phyloP scores from a whole-genome alignment of 2,888 invertebrate genomes.

The Brenthis ino region DNA sequence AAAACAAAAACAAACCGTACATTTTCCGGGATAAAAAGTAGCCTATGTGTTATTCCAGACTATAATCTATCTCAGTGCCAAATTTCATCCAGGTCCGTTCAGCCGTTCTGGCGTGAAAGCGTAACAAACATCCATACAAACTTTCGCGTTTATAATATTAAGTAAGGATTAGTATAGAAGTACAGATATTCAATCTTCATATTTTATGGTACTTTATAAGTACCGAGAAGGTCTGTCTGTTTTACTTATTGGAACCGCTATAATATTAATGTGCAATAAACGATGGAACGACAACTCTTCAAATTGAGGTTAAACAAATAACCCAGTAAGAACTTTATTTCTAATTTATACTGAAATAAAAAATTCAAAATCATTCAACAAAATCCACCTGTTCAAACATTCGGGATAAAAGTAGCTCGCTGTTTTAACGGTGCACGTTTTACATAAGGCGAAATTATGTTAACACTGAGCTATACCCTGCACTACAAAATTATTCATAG shows the following conservation, averaged over 20 bases:
- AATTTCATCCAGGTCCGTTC: no score
- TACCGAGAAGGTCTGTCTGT: not conserved
- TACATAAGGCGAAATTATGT: constrained; percentile 15
- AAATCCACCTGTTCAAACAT: not conserved
- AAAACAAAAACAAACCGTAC: no score
- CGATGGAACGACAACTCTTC: not conserved
- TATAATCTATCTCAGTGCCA: no score
- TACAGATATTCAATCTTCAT: not conserved
- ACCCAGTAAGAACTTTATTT: not conserved
- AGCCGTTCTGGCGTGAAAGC: no score
- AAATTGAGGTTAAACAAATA: constrained; percentile 4
- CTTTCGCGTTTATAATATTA: no score
- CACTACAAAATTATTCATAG: constrained; percentile 6
- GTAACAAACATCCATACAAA: no score
- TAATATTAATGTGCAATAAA: constrained; percentile 1
- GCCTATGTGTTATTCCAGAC: no score
- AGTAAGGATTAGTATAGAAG: no score
- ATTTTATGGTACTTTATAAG: not conserved
- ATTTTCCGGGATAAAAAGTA: no score
- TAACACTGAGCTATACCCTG: not conserved
- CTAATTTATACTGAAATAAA: constrained; percentile 5
- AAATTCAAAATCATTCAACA: constrained; percentile 15
- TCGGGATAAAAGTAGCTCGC: constrained; percentile 2
- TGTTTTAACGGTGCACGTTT: constrained; percentile 10
- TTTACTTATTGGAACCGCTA: not conserved